Evolutionary conservation across 2,888 invertebrate genomes (phyloP), one percentile per base, ranked within the genome.

Genomic region (Rhagonycha lutea): DNA sequence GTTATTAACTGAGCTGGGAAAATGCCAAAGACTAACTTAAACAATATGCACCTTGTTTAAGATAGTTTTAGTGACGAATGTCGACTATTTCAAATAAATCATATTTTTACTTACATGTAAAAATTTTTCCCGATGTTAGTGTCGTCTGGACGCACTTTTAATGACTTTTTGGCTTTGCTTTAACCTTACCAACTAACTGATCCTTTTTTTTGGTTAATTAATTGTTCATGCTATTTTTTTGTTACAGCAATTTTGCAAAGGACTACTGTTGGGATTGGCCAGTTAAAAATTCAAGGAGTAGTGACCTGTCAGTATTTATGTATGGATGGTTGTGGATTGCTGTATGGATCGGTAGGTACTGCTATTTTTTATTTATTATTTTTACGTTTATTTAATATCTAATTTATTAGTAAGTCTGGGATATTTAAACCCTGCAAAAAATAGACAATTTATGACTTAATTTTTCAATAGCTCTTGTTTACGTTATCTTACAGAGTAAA

Each of bases 251-350:
- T 94, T 86, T 89, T 94, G 85, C 93, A 93, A 88, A 90, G 93
- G 86, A 91, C 90, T 79, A 91, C 93, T 79, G 91, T 93, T 83
- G 92, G 91, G 88, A 92, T 93, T 87, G 95, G 95, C 88, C 94
- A 94, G 90, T 92, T 96, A 89, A 94, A 94, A 91, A 94, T 96
- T 88, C 95, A 95, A 91, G 94, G 95, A 89, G 93, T 95, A 82
- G 94, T 94, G 85, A 95, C 95, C 83, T 95, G 95, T 88, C 92
- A 95, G 88, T 96, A 93, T 91, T 92, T 96, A 88, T 96, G 96
- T 89, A 95, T 96, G 95, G 95, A 95, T 89, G 91, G 92, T 84
- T 96, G 95, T 89, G 96, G 96, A 88, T 91, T 93, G 88, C 93
- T 94, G 84, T 96, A 95, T 90, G 95, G 95, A 89, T 93, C 95